A percentile compares a stretch with the other conserved stretches of the same genome.
Evolutionary conservation across 2,113 vertebrate species (phyloP).

Genomic region (Brachyhypopomus occidentalis): DNA sequence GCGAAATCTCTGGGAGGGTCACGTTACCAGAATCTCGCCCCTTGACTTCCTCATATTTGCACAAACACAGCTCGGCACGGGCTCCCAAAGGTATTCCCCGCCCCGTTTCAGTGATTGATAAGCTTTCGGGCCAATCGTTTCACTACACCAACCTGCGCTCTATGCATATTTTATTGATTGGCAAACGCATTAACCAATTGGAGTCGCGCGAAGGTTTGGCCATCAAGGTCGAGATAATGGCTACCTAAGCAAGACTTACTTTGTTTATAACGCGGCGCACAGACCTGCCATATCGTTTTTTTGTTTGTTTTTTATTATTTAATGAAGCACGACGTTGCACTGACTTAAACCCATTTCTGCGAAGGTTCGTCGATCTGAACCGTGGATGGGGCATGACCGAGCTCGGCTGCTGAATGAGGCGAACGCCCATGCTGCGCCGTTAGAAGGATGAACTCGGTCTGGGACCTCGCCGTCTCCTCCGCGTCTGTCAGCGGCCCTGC

Average conservation of each 20-base stretch:
- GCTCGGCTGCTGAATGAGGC: slow-evolving; percentile 69
- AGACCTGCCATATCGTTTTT: slow-evolving; percentile 19
- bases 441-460: slow-evolving; percentile 84
- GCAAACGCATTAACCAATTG: slow-evolving; percentile 57
- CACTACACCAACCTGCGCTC: neutral
- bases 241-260: slow-evolving; percentile 70
- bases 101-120: slow-evolving; percentile 54
- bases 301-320: neutral
- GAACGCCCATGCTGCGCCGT: slow-evolving; percentile 56
- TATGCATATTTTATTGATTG: slow-evolving; percentile 28
- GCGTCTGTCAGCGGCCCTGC: slow-evolving; percentile 77
- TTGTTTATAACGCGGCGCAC: slow-evolving; percentile 72
- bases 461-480: slow-evolving; percentile 74
- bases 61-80: slow-evolving; percentile 27
- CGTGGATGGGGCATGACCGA: slow-evolving; percentile 52
- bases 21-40: slow-evolving; percentile 54
- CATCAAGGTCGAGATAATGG: slow-evolving; percentile 64
- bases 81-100: slow-evolving; percentile 33
- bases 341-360: neutral
- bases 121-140: slow-evolving; percentile 51
- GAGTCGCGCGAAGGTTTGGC: slow-evolving; percentile 12
- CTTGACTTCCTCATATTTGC: slow-evolving; percentile 70
- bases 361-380: neutral
- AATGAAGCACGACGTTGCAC: neutral
- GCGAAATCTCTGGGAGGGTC: slow-evolving; percentile 41